These are phyloP conservation scores for Thysanoteuthis rhombus DNA, from an alignment of 2,888 invertebrate genomes.

Conservation along the genomic window DNA sequence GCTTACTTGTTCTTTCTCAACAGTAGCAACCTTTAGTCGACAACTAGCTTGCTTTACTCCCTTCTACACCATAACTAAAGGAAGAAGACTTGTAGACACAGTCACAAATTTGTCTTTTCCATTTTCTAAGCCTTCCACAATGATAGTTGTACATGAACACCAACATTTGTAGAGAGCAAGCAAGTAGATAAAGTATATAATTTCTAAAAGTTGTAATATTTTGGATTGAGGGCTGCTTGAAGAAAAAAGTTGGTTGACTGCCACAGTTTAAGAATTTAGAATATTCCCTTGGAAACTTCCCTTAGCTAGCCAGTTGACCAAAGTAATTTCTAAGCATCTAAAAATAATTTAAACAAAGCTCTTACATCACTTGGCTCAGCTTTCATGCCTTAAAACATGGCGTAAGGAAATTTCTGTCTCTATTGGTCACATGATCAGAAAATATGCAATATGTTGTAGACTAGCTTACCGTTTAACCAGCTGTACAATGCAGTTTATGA, in stretches of 20 bases:
- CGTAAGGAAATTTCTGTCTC: slow-evolving; percentile 1
- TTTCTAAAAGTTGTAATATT: not conserved
- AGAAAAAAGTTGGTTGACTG: not conserved
- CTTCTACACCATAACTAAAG: not conserved
- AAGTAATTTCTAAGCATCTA: not conserved
- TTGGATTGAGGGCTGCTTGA: not conserved
- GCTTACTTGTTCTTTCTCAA: not conserved
- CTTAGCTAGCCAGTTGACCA: not conserved
- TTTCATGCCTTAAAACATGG: slow-evolving; percentile 12
- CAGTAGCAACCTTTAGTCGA: not conserved
- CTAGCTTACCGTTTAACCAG: slow-evolving; percentile 28
- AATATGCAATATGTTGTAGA: slow-evolving; percentile 12
- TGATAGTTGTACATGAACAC: not conserved
- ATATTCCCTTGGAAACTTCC: not conserved
- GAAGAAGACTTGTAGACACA: not conserved
- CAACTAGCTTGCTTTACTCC: not conserved
- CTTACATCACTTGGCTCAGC: not conserved
- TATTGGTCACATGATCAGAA: not conserved
- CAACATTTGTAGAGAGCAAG: not conserved
- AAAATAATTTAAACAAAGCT: not conserved
- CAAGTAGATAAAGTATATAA: not conserved
- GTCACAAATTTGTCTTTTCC: too few relatives aligned
- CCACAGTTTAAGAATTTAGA: not conserved
- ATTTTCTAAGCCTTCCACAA: not conserved
- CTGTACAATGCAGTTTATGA: not conserved